Conservation (phyloP, 1,140 invertebrate species). For the Streblospio benedicti region DNA sequence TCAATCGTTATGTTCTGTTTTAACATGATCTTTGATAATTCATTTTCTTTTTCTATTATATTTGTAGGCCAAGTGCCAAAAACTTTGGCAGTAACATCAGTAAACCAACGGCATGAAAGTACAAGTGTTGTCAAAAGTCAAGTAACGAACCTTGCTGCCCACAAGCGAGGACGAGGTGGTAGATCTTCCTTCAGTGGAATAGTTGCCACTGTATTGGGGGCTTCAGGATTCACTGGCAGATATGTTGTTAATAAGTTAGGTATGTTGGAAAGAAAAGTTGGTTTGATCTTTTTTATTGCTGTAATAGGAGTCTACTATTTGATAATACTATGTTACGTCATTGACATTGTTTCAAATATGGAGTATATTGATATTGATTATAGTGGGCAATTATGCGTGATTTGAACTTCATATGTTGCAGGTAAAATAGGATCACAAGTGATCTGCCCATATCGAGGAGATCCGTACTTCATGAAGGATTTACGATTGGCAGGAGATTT, state of each 20-base stretch:
- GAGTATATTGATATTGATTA: no score
- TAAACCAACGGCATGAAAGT: neutral
- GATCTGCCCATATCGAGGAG: slow-evolving; percentile 83
- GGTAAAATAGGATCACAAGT: slow-evolving; percentile 61
- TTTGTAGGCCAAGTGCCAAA: slow-evolving; percentile 1
- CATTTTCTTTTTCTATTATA: neutral
- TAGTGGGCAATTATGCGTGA: no score
- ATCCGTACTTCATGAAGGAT: slow-evolving; percentile 65
- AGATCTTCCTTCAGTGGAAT: slow-evolving; percentile 91
- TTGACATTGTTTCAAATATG: no score
- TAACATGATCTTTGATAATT: no score
- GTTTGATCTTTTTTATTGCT: neutral
- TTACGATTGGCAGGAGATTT: slow-evolving; percentile 85
- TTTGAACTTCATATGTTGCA: slow-evolving; percentile 24
- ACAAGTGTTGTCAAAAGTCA: slow-evolving; percentile 13
- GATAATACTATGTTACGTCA: no score
- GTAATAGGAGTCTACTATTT: no score
- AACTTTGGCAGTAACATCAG: neutral
- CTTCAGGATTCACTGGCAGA: slow-evolving; percentile 75
- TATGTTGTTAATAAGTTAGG: slow-evolving; percentile 81
- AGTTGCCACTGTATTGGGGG: slow-evolving; percentile 94
- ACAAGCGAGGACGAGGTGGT: slow-evolving; percentile 83
- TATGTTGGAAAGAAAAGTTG: no score
- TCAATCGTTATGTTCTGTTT: no score
- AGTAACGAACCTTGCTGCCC: slow-evolving; percentile 47